Conservation (phyloP, 2,888 invertebrate genomes). For the Bimastos eiseni region DNA sequence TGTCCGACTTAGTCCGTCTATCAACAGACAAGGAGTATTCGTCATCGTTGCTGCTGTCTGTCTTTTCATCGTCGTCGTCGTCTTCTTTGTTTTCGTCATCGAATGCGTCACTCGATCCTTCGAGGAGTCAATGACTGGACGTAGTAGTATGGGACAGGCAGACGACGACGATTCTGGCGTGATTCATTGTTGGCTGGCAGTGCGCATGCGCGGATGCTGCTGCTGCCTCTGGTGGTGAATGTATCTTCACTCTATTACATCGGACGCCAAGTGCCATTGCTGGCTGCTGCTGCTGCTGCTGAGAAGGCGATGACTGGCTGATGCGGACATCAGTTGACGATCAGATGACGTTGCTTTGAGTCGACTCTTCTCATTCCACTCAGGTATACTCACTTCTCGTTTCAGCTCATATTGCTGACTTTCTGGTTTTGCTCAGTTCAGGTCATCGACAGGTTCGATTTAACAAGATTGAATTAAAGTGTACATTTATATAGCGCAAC, state of each 20-base stretch:
- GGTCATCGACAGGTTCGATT: not conserved
- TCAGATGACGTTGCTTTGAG: no score
- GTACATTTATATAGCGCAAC: no score
- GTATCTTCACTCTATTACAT: not conserved
- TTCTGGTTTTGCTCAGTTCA: not conserved
- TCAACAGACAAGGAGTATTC: not conserved
- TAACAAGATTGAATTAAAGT: not conserved
- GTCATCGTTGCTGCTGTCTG: not conserved
- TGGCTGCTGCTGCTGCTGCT: slow-evolving; percentile 13
- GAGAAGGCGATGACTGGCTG: not conserved
- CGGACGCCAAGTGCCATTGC: not conserved
- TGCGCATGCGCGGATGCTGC: not conserved
- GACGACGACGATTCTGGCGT: not conserved
- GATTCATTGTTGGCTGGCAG: not conserved
- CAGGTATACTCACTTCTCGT: not conserved
- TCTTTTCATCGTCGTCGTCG: not conserved
- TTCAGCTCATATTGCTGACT: not conserved
- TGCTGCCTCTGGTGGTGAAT: not conserved
- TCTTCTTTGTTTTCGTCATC: not conserved
- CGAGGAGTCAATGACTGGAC: not conserved
- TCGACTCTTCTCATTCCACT: not conserved
- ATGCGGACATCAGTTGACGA: not conserved
- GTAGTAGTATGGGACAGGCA: not conserved
- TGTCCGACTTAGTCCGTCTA: not conserved
- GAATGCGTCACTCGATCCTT: not conserved